Conservation (phyloP, 1,140 invertebrate genomes). For the Drosophila melanogaster region Release_6_plus_ISO1_MT NT_033777.3:12561501-12562000, state of each 20-base stretch:
- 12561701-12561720: slow-evolving; percentile 75
- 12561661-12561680: slow-evolving; percentile 62
- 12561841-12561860: slow-evolving; percentile 21
- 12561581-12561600: slow-evolving; percentile 78
- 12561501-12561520: slow-evolving; percentile 12
- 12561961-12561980: slow-evolving; percentile 55
- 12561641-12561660: slow-evolving; percentile 49
- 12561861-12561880: slow-evolving; percentile 16
- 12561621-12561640: slow-evolving; percentile 27
- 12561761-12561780: slow-evolving; percentile 61
- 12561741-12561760: slow-evolving; percentile 49
- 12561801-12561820: slow-evolving; percentile 51
- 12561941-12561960: slow-evolving; percentile 52
- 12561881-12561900: slow-evolving; percentile 41
- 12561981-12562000: slow-evolving; percentile 79
- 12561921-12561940: slow-evolving; percentile 45
- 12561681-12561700: slow-evolving; percentile 77
- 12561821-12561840: slow-evolving; percentile 26
- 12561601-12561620: slow-evolving; percentile 59
- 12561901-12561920: background rate
- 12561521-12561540: slow-evolving; percentile 56
- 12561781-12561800: slow-evolving; percentile 56
- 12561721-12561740: slow-evolving; percentile 63
- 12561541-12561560: slow-evolving; percentile 33
- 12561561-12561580: slow-evolving; percentile 35